phyloP scores from a whole-genome alignment of 1,140 invertebrate species.

The Aphelenchoides fujianensis region DNA sequence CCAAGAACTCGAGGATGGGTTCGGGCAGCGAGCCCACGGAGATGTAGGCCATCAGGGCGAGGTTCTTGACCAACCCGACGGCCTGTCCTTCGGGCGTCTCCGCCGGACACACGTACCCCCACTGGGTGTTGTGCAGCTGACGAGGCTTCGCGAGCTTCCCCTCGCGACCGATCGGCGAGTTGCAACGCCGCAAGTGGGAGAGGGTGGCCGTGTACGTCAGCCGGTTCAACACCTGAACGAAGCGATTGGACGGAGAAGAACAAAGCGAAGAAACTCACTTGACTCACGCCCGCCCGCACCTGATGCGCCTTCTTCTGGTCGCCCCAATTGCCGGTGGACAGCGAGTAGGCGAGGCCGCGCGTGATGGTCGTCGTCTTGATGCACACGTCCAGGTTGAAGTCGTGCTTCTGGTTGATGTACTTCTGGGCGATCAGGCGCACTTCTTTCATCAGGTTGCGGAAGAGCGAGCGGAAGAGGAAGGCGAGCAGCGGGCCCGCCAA shows the following conservation, averaged over 20 bases:
- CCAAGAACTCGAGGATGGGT: conserved; percentile 97
- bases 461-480: conserved; percentile 87
- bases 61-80: conserved; percentile 87
- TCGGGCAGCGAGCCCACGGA: conserved; percentile 96
- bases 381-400: conserved; percentile 92
- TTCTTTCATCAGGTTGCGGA: conserved; percentile 89
- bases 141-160: conserved; percentile 95
- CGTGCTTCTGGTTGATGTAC: conserved; percentile 95
- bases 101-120: conserved; percentile 98
- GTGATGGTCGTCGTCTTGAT: conserved; percentile 97
- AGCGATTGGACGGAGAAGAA: conserved; percentile 20
- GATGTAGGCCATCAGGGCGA: conserved; percentile 98
- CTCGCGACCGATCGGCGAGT: conserved; percentile 96
- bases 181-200: conserved; percentile 91
- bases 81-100: conserved; percentile 87
- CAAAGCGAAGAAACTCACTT: conserved; percentile 65
- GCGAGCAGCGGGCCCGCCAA: conserved; percentile 91
- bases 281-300: conserved; percentile 84
- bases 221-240: conserved; percentile 77
- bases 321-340: conserved; percentile 98
- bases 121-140: conserved; percentile 94
- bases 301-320: conserved; percentile 99
- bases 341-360: conserved; percentile 91
- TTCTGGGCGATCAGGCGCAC: conserved; percentile 96
- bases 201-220: conserved; percentile 95